phyloP scores from a whole-genome alignment of 1,140 invertebrate species.

The Leptoteleia sp. region DNA sequence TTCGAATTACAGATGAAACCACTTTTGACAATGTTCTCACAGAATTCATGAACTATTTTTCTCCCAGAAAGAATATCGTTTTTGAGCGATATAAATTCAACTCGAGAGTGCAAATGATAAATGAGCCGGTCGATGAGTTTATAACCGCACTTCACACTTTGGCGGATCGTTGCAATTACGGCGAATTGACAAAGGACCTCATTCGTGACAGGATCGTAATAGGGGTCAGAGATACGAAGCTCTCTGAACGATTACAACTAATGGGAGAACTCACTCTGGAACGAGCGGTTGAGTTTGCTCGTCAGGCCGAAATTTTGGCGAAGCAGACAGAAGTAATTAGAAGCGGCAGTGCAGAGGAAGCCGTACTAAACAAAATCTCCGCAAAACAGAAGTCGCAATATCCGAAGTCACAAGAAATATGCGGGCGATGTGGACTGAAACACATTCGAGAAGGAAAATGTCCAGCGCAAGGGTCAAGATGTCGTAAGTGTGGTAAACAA shows the following conservation, averaged over 20 bases:
- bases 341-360: conserved; percentile 4
- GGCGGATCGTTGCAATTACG: conserved; percentile 73
- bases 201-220: conserved; percentile 75
- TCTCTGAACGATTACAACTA: conserved; percentile 67
- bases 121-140: conserved; percentile 72
- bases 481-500: conserved; percentile 46
- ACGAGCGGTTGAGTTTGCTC: conserved; percentile 57
- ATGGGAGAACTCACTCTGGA: conserved; percentile 54
- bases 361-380: background rate
- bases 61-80: conserved; percentile 1
- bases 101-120: conserved; percentile 62
- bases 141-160: conserved; percentile 71
- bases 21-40: conserved; percentile 55
- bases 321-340: conserved; percentile 34
- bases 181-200: conserved; percentile 69
- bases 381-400: background rate
- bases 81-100: conserved; percentile 70
- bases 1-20: conserved; percentile 4
- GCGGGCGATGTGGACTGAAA: conserved; percentile 33
- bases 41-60: conserved; percentile 11
- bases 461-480: conserved; percentile 49
- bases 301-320: conserved; percentile 61
- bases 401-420: background rate
- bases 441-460: conserved; percentile 47
- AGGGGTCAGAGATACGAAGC: conserved; percentile 64